Evolutionary conservation across 2,888 invertebrate species (phyloP).

Genomic region (Drosophila mimica): DNA sequence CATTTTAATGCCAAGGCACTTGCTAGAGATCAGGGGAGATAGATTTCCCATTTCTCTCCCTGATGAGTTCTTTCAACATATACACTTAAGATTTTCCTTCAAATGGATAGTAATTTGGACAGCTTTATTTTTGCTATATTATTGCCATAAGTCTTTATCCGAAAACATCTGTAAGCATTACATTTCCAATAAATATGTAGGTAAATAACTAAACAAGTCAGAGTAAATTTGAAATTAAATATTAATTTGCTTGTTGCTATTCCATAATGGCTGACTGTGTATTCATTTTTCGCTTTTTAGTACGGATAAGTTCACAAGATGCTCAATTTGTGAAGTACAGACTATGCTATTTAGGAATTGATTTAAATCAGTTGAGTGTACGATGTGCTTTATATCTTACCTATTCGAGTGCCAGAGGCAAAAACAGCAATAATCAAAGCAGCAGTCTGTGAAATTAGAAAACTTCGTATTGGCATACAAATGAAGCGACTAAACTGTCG

Average conservation of each 20-base stretch:
- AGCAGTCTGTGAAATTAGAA: constrained; percentile 50
- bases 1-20: constrained; percentile 62
- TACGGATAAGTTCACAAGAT: not conserved
- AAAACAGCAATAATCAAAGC: constrained; percentile 24
- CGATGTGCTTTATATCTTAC: not conserved
- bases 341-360: not conserved
- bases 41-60: not conserved
- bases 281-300: not conserved
- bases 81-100: not conserved
- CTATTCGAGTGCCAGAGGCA: constrained; percentile 3
- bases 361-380: constrained; percentile 31
- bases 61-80: not conserved
- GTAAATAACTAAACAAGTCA: not conserved
- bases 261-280: not conserved
- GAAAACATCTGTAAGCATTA: not conserved
- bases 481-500: constrained; percentile 43
- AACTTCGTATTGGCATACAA: constrained; percentile 56
- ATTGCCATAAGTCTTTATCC: not conserved
- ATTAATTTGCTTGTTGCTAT: not conserved
- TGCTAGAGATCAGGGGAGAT: constrained; percentile 22
- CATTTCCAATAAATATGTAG: not conserved
- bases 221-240: not conserved
- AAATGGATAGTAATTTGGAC: not conserved
- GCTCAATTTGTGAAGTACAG: not conserved
- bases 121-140: not conserved